Conservation (phyloP, 2,888 invertebrate genomes). For the Schrankia costaestrigalis region DNA sequence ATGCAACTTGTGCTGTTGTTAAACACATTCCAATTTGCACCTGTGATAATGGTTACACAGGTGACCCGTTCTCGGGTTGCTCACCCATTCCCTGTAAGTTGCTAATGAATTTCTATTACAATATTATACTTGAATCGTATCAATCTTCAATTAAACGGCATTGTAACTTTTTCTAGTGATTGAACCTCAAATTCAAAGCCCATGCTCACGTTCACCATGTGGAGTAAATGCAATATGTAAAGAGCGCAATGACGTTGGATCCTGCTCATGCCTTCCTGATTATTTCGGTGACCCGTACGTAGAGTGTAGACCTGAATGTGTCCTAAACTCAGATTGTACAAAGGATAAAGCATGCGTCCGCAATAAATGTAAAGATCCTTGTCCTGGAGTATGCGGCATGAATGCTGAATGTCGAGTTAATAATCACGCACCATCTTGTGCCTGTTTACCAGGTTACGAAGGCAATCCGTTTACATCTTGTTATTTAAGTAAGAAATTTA, state of each 20-base stretch:
- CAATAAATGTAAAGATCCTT: slow-evolving; percentile 92
- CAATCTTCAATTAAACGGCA: not conserved
- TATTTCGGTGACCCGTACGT: slow-evolving; percentile 93
- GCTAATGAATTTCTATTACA: not conserved
- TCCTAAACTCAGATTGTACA: slow-evolving; percentile 91
- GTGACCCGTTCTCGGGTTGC: slow-evolving; percentile 90
- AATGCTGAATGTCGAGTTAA: slow-evolving; percentile 91
- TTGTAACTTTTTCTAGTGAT: slow-evolving; percentile 63
- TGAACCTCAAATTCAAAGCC: slow-evolving; percentile 76
- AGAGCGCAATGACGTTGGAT: slow-evolving; percentile 89
- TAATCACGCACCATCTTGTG: slow-evolving; percentile 91
- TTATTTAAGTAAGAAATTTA: slow-evolving; percentile 76
- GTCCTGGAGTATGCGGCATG: slow-evolving; percentile 89
- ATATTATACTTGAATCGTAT: not conserved
- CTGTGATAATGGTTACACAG: slow-evolving; percentile 85
- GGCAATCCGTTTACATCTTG: slow-evolving; percentile 90
- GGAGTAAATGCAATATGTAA: slow-evolving; percentile 92
- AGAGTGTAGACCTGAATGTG: slow-evolving; percentile 93
- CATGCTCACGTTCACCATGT: slow-evolving; percentile 92
- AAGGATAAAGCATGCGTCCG: slow-evolving; percentile 88
- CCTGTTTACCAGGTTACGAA: slow-evolving; percentile 86
- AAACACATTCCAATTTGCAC: slow-evolving; percentile 88
- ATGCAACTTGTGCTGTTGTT: slow-evolving; percentile 85
- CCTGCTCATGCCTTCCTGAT: slow-evolving; percentile 89
- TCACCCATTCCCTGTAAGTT: slow-evolving; percentile 81